phyloP scores from a whole-genome alignment of 1,140 invertebrate species.

The Neuroterus valhalla region DNA sequence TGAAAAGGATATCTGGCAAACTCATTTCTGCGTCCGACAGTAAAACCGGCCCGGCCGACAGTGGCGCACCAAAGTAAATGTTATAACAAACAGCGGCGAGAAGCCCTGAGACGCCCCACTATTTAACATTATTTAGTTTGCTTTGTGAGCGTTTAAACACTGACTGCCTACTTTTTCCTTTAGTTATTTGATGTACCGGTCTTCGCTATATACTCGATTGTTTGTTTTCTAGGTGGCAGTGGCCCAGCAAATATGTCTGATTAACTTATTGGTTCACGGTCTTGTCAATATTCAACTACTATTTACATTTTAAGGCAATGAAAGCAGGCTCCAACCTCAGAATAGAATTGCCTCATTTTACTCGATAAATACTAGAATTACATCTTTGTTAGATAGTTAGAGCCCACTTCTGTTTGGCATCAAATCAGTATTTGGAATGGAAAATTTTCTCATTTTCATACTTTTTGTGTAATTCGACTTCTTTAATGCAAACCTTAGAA shows the following conservation, averaged over 20 bases:
- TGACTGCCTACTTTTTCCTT: constrained; percentile 52
- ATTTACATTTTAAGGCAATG: not conserved
- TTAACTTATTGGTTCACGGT: not conserved
- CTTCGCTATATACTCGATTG: constrained; percentile 42
- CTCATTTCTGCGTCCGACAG: constrained; percentile 64
- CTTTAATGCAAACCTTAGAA: too few species aligned
- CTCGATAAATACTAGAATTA: too few species aligned
- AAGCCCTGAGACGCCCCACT: constrained; percentile 60
- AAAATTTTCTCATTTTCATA: too few species aligned
- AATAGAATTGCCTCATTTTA: too few species aligned
- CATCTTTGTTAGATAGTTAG: too few species aligned
- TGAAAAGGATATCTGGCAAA: constrained; percentile 68
- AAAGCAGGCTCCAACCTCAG: too few species aligned
- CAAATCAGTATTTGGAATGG: too few species aligned
- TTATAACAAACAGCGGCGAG: constrained; percentile 68
- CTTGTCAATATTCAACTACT: not conserved
- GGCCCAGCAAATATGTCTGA: constrained; percentile 33
- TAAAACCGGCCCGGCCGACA: constrained; percentile 61
- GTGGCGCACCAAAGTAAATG: constrained; percentile 70
- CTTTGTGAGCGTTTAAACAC: constrained; percentile 72
- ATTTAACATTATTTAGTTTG: constrained; percentile 74
- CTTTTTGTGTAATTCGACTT: too few species aligned
- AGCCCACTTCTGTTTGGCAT: too few species aligned
- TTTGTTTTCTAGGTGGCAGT: constrained; percentile 59
- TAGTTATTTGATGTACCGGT: constrained; percentile 53